Conservation (phyloP, 2,113 vertebrate species). For the Genyomyrus donnyi region DNA sequence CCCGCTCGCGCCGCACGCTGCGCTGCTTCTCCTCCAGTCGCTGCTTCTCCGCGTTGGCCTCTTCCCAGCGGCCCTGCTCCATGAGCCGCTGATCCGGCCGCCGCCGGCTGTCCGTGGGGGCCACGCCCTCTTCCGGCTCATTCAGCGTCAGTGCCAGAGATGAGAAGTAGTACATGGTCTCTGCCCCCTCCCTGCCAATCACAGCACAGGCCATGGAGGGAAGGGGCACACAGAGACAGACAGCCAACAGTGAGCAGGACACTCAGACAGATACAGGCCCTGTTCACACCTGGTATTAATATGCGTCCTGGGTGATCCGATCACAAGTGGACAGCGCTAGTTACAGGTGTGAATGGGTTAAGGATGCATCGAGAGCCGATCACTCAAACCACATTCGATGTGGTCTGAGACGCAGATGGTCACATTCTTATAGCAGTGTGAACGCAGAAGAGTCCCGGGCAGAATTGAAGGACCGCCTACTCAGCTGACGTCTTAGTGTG, state of each 20-base stretch:
- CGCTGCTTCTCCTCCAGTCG: conserved; percentile 93
- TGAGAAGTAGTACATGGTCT: conserved; percentile 96
- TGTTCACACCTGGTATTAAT: no score
- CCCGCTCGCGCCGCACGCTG: conserved; percentile 68
- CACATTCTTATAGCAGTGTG: no score
- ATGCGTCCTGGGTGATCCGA: no score
- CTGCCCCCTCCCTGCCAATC: conserved; percentile 73
- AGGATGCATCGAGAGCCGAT: no score
- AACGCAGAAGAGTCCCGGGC: no score
- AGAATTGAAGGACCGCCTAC: no score
- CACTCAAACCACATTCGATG: no score
- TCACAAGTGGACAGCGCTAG: no score
- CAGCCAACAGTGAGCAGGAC: not conserved
- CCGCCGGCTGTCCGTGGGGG: conserved; percentile 81
- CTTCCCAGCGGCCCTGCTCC: conserved; percentile 92
- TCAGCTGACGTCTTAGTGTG: no score
- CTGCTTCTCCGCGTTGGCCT: conserved; percentile 89
- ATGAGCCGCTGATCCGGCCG: conserved; percentile 89
- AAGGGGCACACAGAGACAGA: not conserved
- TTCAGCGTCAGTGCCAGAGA: conserved; percentile 85
- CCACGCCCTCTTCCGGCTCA: conserved; percentile 72
- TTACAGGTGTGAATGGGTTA: no score
- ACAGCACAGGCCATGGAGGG: not conserved
- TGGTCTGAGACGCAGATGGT: no score
- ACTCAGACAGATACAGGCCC: not conserved